phyloP scores from a whole-genome alignment of 1,140 invertebrate genomes.

The Cyrtorhinus lividipennis region DNA sequence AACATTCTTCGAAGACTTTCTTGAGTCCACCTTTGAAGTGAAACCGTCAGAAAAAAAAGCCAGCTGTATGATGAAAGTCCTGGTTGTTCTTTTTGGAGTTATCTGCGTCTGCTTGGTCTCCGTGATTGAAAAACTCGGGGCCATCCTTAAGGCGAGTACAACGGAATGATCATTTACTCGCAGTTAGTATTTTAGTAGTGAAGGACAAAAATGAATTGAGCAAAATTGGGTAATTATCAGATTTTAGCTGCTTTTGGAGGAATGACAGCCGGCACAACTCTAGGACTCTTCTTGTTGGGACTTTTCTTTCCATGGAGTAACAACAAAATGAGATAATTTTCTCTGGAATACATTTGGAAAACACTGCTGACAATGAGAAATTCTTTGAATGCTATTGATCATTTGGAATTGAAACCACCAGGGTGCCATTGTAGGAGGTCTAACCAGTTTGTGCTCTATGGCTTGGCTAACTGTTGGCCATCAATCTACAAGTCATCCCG shows the following conservation, averaged over 20 bases:
- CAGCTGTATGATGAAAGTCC: constrained; percentile 52
- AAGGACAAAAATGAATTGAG: neutral
- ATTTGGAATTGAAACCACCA: too few relatives aligned
- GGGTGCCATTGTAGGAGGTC: constrained; percentile 61
- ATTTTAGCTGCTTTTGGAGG: constrained; percentile 46
- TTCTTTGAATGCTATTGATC: neutral
- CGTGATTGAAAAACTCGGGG: constrained; percentile 50
- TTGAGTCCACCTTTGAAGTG: constrained; percentile 46
- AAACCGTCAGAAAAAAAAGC: constrained; percentile 43
- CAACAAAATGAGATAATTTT: constrained; percentile 27
- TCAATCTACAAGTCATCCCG: constrained; percentile 49
- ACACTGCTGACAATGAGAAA: neutral
- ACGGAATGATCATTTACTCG: neutral
- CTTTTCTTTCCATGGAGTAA: constrained; percentile 61
- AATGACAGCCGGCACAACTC: constrained; percentile 54
- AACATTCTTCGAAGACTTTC: constrained; percentile 64
- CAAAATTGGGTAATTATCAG: constrained; percentile 24
- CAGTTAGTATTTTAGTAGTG: constrained; percentile 22
- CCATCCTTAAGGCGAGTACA: constrained; percentile 40
- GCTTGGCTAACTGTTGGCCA: constrained; percentile 74
- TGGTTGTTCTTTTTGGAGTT: constrained; percentile 43
- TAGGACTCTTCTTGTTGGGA: constrained; percentile 62
- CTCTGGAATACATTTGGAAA: too few relatives aligned
- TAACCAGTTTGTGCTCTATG: constrained; percentile 50
- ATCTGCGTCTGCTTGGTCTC: constrained; percentile 48